Evolutionary conservation across 2,888 invertebrate genomes (phyloP).

Genomic region (Drosophila pegasa): DNA sequence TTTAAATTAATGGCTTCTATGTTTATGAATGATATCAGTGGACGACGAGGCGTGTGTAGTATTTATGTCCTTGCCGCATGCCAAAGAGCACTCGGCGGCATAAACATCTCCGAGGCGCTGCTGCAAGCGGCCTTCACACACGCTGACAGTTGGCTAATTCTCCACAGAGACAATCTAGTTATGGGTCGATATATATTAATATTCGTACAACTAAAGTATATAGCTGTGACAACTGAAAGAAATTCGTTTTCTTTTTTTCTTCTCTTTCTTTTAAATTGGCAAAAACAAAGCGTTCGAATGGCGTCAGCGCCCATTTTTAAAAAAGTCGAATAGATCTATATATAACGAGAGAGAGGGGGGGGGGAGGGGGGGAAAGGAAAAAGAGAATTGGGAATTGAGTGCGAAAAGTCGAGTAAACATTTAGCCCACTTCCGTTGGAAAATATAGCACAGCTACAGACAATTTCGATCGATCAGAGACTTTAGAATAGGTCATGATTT

Average conservation of each 20-base stretch:
- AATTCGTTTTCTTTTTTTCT: slow-evolving; percentile 13
- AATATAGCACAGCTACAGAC: slow-evolving; percentile 52
- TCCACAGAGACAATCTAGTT: slow-evolving; percentile 28
- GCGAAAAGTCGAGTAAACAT: slow-evolving; percentile 55
- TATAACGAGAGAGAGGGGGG: neutral
- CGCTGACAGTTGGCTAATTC: slow-evolving; percentile 58
- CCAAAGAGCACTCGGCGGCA: slow-evolving; percentile 16
- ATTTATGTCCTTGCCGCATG: slow-evolving; percentile 45
- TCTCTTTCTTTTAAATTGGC: slow-evolving; percentile 40
- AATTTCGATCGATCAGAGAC: slow-evolving; percentile 37
- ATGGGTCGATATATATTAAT: slow-evolving; percentile 42
- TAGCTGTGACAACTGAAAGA: slow-evolving; percentile 57
- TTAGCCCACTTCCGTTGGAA: slow-evolving; percentile 73
- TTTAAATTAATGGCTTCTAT: slow-evolving; percentile 18
- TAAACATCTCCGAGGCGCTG: slow-evolving; percentile 24
- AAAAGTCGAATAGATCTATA: slow-evolving; percentile 3
- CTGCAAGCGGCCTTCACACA: slow-evolving; percentile 57
- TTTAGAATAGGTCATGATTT: slow-evolving; percentile 77
- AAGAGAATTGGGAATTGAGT: slow-evolving; percentile 47
- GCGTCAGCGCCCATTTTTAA: slow-evolving; percentile 81
- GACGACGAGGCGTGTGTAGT: slow-evolving; percentile 15
- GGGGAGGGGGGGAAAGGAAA: too few species aligned
- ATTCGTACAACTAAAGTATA: slow-evolving; percentile 38
- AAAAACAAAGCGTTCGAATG: slow-evolving; percentile 52
- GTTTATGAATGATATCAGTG: slow-evolving; percentile 61